Evolutionary conservation across 2,113 vertebrate genomes (phyloP).

Genomic region (Amazona vittata): DNA sequence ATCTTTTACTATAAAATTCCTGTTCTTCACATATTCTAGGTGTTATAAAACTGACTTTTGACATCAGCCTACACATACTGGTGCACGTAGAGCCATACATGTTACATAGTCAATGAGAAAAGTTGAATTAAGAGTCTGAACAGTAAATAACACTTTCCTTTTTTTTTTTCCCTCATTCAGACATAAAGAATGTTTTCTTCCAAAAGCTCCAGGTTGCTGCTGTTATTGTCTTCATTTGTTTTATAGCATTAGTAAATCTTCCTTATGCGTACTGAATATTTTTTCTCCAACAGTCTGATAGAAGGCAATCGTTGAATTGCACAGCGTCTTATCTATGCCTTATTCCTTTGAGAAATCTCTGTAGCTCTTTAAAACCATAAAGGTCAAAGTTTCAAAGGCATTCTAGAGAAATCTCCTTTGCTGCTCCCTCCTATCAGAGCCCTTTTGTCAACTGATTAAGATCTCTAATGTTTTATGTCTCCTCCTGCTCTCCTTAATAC

Average conservation of each 20-base stretch:
- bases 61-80: background rate
- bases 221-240: background rate
- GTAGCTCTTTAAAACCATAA: slow-evolving; percentile 14
- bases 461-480: slow-evolving; percentile 49
- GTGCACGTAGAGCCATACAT: background rate
- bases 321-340: background rate
- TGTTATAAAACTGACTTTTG: background rate
- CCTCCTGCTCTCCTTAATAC: slow-evolving; percentile 3
- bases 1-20: background rate
- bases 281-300: background rate
- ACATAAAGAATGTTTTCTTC: background rate
- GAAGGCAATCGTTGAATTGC: background rate
- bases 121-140: background rate
- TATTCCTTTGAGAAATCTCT: slow-evolving; percentile 8
- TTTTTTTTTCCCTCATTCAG: background rate
- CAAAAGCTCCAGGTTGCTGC: background rate
- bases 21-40: background rate
- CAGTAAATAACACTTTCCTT: background rate
- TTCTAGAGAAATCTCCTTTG: slow-evolving; percentile 29
- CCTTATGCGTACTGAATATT: background rate
- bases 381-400: slow-evolving; percentile 25
- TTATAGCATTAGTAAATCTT: background rate
- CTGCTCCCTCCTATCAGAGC: background rate
- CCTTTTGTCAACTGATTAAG: slow-evolving; percentile 49
- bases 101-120: background rate